These are phyloP conservation scores for Steromphala cineraria DNA, from an alignment of 2,888 invertebrate species.

Conservation along the genomic window DNA sequence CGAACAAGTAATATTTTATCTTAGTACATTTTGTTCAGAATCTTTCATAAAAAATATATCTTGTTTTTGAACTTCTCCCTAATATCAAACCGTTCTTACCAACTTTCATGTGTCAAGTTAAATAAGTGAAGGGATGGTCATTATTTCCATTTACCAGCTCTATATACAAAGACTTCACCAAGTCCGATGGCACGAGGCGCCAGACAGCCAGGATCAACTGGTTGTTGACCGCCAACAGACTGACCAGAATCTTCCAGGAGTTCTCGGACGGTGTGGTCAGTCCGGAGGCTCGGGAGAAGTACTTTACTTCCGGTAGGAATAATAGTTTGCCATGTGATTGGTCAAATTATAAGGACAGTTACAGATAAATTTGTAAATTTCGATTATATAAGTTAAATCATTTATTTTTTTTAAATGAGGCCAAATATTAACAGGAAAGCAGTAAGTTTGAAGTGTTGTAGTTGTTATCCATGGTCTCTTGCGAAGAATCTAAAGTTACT, in stretches of 20 bases:
- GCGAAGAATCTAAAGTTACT: too few relatives aligned
- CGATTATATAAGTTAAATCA: too few relatives aligned
- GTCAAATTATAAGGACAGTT: neutral
- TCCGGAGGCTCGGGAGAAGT: constrained; percentile 40
- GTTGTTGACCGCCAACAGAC: constrained; percentile 40
- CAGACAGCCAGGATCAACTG: constrained; percentile 52
- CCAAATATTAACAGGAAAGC: too few relatives aligned
- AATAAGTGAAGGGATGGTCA: neutral
- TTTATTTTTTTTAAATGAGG: too few relatives aligned
- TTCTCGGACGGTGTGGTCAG: constrained; percentile 46
- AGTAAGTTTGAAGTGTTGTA: too few relatives aligned
- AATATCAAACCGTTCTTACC: too few relatives aligned
- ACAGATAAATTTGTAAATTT: neutral
- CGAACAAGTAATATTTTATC: too few relatives aligned
- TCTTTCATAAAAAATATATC: too few relatives aligned
- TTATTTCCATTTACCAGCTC: constrained; percentile 39
- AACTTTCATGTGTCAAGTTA: too few relatives aligned
- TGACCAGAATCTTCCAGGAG: constrained; percentile 53
- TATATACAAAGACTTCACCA: constrained; percentile 58
- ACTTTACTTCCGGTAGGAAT: constrained; percentile 58
- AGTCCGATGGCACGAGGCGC: constrained; percentile 55
- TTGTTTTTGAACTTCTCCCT: too few relatives aligned
- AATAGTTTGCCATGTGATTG: neutral
- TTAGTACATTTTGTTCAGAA: too few relatives aligned
- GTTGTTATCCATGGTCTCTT: too few relatives aligned